Evolutionary conservation across 2,797 vertebrate species (phyloP).

Genomic region (Sphenopsis melanotis): DNA sequence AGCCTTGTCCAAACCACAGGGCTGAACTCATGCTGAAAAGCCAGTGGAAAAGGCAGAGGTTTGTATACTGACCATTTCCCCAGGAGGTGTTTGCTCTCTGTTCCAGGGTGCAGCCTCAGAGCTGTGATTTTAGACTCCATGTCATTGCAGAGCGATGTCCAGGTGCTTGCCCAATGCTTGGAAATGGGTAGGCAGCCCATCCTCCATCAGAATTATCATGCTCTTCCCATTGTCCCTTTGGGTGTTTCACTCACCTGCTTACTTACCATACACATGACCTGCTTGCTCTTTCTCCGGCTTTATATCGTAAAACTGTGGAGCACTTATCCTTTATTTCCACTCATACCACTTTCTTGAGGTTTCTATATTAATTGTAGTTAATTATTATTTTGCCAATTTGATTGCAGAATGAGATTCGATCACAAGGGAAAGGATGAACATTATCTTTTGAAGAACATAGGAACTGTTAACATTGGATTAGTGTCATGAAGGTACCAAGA

Average conservation of each 20-base stretch:
- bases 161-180: neutral
- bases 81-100: neutral
- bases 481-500: neutral
- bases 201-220: neutral
- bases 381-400: neutral
- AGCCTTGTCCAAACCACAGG: neutral
- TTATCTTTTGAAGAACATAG: neutral
- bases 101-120: neutral
- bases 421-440: neutral
- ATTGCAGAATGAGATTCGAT: neutral
- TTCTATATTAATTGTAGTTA: neutral
- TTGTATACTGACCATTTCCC: neutral
- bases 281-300: neutral
- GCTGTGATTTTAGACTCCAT: neutral
- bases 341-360: neutral
- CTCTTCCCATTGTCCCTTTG: neutral
- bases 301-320: neutral
- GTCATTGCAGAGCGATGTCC: fast-evolving
- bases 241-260: neutral
- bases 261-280: neutral
- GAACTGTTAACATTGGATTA: neutral
- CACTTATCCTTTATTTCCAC: neutral
- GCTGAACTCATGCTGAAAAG: neutral
- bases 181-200: neutral
- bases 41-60: neutral